phyloP scores from a whole-genome alignment of 2,113 vertebrate genomes.

The Merops nubicus region DNA sequence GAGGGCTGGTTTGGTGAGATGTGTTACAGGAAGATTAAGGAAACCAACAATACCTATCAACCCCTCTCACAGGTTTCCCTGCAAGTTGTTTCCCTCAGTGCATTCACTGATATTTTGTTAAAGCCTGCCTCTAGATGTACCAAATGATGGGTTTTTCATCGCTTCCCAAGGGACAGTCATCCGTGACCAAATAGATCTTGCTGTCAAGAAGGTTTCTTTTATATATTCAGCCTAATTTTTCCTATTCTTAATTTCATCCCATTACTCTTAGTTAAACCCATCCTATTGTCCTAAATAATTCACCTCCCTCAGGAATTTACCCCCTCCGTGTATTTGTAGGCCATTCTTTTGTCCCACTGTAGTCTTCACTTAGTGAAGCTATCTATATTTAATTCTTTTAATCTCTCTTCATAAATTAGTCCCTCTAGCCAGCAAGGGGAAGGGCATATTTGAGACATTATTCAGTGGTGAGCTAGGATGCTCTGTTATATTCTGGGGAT shows the following conservation, averaged over 20 bases:
- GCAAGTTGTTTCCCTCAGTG: not conserved
- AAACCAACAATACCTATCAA: not conserved
- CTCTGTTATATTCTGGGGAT: not conserved
- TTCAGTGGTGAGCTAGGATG: conserved; percentile 5
- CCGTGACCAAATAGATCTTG: conserved; percentile 6
- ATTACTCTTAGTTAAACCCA: conserved; percentile 49
- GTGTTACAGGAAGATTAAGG: not conserved
- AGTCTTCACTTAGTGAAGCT: conserved; percentile 18
- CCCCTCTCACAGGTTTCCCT: not conserved
- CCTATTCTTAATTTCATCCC: conserved; percentile 42
- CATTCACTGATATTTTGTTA: not conserved
- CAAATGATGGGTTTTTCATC: not conserved
- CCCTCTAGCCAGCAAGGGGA: conserved; percentile 38
- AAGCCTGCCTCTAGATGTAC: not conserved
- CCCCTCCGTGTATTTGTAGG: conserved; percentile 20
- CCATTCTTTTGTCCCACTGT: conserved; percentile 46
- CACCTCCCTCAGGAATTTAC: conserved; percentile 48
- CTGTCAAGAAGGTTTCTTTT: conserved; percentile 12
- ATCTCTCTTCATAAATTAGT: conserved; percentile 64
- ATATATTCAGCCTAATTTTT: conserved; percentile 32
- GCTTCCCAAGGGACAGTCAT: not conserved
- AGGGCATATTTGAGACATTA: not conserved
- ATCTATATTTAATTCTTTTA: conserved; percentile 70
- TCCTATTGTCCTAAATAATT: conserved; percentile 62
- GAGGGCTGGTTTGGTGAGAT: not conserved